A percentile compares a stretch with the other conserved stretches of the same genome.
These are phyloP conservation scores for Spatulosminthurus flaviceps DNA, from an alignment of 2,888 invertebrate genomes.

Conservation along the genomic window DNA sequence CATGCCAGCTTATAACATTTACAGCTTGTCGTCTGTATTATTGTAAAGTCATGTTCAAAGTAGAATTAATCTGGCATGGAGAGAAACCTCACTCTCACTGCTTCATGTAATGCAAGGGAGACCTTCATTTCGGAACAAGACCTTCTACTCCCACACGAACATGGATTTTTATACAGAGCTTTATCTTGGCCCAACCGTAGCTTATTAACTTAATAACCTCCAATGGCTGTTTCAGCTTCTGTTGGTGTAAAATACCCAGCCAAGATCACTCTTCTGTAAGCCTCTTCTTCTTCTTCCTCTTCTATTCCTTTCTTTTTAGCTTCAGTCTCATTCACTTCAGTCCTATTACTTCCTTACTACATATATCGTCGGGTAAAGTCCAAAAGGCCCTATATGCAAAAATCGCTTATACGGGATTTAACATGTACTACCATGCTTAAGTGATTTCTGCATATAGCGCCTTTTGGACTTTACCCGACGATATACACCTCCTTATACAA, in stretches of 20 bases:
- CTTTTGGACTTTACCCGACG: too few species aligned
- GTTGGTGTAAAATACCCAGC: not conserved
- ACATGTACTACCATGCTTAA: too few species aligned
- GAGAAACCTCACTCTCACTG: not conserved
- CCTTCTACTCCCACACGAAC: constrained; percentile 22
- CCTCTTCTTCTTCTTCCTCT: not conserved
- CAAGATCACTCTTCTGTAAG: not conserved
- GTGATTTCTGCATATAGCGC: too few species aligned
- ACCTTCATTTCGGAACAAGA: not conserved
- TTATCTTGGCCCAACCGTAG: constrained; percentile 8
- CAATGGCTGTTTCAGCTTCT: constrained; percentile 12
- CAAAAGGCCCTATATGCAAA: too few species aligned
- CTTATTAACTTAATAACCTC: constrained; percentile 28
- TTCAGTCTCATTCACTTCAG: not conserved
- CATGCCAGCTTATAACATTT: not conserved
- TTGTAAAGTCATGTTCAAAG: constrained; percentile 5
- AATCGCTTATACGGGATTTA: too few species aligned
- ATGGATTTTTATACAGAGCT: not conserved
- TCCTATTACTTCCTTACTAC: too few species aligned
- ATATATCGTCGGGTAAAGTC: too few species aligned
- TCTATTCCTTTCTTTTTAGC: too few species aligned
- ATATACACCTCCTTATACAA: too few species aligned
- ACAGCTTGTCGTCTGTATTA: constrained; percentile 11
- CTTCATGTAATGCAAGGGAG: not conserved
- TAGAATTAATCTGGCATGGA: not conserved